Conservation (phyloP, 2,888 invertebrate genomes). For the Aethes cnicana region DNA sequence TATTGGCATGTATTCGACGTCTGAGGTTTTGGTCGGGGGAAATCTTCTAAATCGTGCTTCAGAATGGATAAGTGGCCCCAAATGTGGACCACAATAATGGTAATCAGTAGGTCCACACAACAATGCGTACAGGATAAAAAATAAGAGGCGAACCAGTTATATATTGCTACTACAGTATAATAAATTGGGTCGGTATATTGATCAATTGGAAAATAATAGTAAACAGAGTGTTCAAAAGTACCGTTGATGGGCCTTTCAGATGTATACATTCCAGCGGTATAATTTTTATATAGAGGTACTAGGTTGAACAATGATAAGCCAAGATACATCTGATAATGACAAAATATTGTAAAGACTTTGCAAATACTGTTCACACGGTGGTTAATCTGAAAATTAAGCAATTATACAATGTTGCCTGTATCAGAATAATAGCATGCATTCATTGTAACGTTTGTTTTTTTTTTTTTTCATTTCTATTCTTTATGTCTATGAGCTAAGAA, state of each 20-base stretch:
- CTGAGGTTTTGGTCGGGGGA: neutral
- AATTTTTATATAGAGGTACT: neutral
- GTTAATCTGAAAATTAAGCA: neutral
- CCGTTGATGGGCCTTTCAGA: neutral
- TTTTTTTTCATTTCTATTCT: no score
- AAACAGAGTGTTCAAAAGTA: neutral
- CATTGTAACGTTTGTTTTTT: no score
- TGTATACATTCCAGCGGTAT: neutral
- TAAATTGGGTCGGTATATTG: neutral
- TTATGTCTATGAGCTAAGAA: no score
- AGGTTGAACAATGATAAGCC: neutral
- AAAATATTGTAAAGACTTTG: neutral
- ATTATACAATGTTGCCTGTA: no score
- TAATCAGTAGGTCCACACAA: neutral
- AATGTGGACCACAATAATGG: neutral
- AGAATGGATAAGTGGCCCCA: neutral
- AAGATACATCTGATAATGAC: neutral
- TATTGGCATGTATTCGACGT: no score
- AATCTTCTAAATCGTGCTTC: neutral
- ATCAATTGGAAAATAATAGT: neutral
- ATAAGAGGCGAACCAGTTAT: neutral
- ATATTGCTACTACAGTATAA: neutral
- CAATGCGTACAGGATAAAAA: neutral
- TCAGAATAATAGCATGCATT: no score
- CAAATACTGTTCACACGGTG: neutral